These are phyloP conservation scores for Lethrus apterus DNA, from an alignment of 1,140 invertebrate genomes.

Conservation along the genomic window DNA sequence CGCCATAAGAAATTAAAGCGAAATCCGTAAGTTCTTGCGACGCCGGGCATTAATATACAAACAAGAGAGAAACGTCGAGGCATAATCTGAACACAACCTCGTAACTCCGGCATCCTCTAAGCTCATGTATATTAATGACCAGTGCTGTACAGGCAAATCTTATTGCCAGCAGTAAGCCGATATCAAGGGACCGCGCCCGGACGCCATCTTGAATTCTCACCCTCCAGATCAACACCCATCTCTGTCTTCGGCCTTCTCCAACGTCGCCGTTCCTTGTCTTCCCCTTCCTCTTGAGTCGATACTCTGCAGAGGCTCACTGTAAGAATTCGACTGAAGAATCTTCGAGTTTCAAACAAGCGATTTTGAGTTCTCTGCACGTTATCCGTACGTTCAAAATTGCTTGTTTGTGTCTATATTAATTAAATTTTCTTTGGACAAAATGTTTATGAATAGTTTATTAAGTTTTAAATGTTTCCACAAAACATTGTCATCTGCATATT, in stretches of 20 bases:
- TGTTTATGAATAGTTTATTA: too few relatives aligned
- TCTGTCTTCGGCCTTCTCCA: constrained; percentile 17
- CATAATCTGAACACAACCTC: constrained; percentile 19
- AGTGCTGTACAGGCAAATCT: constrained; percentile 39
- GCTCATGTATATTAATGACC: constrained; percentile 41
- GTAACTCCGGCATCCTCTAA: constrained; percentile 23
- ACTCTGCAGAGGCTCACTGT: constrained; percentile 33
- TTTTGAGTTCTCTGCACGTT: too few relatives aligned
- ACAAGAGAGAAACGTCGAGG: too few relatives aligned
- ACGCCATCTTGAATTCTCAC: constrained; percentile 34
- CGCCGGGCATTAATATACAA: too few relatives aligned
- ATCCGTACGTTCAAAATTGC: too few relatives aligned
- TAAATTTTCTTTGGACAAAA: too few relatives aligned
- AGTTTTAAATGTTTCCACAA: too few relatives aligned
- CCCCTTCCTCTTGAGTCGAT: constrained; percentile 36
- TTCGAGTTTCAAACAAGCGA: too few relatives aligned
- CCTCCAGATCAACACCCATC: constrained; percentile 5
- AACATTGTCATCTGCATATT: too few relatives aligned
- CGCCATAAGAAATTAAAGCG: too few relatives aligned
- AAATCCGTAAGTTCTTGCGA: too few relatives aligned
- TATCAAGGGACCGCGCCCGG: constrained; percentile 38
- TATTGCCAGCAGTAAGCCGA: constrained; percentile 40
- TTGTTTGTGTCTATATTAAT: too few relatives aligned
- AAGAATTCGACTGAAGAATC: constrained; percentile 37
- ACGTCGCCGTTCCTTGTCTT: constrained; percentile 24